Evolutionary conservation across 2,113 vertebrate genomes (phyloP), one percentile per base, ranked within the genome.

Genomic region (Salvelinus alpinus): DNA sequence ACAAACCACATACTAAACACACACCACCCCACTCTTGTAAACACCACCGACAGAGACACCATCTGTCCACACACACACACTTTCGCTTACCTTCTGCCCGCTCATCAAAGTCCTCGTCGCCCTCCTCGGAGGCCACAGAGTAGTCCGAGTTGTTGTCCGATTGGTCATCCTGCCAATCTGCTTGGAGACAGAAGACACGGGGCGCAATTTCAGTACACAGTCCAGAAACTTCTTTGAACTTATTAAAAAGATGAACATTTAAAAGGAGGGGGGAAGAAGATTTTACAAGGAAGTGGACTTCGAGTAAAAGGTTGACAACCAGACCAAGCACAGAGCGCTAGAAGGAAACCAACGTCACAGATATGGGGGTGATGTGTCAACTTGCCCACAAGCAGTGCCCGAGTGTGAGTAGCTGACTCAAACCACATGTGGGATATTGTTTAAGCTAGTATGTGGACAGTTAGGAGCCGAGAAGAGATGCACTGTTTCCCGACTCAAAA

Each of bases 91-190:
- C 96, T 95, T 99, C 97, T 79, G 96, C 92, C 31, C 97, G 91
- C 83, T 99, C 97, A 68, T 98, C 97, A 73, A 99, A 98, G 93
- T 99, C 97, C 77, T 99, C 97, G 0, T 98, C 97, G 73, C 96
- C 97, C 91, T 99, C 97, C 90, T 99, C 97, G 18, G 97, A 99
- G 2, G 96, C 97, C 92, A 98, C 97, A 0, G 97, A 99, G 82
- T 98, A 98, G 89, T 99, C 97, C 2, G 97, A 99, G 78, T 99
- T 96, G 89, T 97, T 97, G 84, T 99, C 97, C 6, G 97, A 99
- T 89, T 98, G 97, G 91, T 98, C 97, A 79, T 98, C 97, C 92
- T 99, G 97, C 97, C 97, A 99, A 91, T 99, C 97, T 89, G 94
- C 88, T 91, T 86, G 76, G 1, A 68, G 70, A 72, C 0, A 20